These are phyloP conservation scores for Amphipoea lucens DNA, from an alignment of 2,888 invertebrate genomes.

Conservation along the genomic window DNA sequence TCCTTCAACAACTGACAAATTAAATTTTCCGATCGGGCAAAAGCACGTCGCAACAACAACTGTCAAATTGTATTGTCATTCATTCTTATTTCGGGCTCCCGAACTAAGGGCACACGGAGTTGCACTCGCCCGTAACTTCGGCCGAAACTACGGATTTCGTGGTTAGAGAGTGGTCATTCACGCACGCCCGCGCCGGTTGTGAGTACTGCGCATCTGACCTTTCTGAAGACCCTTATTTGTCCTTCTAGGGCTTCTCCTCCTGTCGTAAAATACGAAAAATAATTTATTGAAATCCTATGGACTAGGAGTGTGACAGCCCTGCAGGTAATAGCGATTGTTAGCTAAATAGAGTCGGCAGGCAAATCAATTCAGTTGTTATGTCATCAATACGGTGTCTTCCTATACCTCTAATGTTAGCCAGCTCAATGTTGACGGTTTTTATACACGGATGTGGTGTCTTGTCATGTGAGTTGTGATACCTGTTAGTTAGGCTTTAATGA, in stretches of 20 bases:
- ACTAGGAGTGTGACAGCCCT: constrained; percentile 32
- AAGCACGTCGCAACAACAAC: not conserved
- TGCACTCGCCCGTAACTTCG: not conserved
- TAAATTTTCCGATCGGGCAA: not conserved
- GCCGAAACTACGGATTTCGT: not conserved
- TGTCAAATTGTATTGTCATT: not conserved
- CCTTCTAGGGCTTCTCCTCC: not conserved
- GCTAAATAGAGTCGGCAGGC: constrained; percentile 12
- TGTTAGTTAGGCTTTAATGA: not conserved
- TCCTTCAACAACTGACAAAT: not conserved
- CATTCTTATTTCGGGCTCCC: not conserved
- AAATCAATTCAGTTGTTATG: constrained; percentile 43
- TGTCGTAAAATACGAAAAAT: not conserved
- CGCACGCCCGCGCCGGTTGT: not conserved
- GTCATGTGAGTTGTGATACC: not conserved
- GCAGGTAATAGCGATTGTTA: constrained; percentile 18
- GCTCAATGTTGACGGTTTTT: not conserved
- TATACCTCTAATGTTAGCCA: not conserved
- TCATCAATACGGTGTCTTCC: constrained; percentile 16
- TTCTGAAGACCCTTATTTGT: not conserved
- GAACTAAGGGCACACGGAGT: not conserved
- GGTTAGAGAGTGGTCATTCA: not conserved
- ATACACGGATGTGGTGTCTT: not conserved
- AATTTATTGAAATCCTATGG: not conserved
- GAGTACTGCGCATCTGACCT: not conserved